Base-by-base conservation (phyloP, 2,113 vertebrate species). In the Sinocyclocheilus grahami region DNA sequence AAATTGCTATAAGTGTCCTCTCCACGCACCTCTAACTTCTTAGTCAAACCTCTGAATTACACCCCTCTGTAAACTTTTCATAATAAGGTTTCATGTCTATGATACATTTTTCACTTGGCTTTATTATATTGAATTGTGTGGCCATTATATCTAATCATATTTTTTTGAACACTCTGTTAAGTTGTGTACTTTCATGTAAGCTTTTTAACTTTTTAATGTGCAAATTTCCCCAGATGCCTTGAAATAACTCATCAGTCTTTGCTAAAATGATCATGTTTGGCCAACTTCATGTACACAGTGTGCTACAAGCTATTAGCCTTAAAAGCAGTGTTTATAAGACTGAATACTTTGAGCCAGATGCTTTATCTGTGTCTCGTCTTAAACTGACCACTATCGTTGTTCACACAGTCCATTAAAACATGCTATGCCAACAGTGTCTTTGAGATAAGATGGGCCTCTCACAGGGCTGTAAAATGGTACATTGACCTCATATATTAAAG, bases 321-420 rank as follows among this genome's bases (percentile, higher is more conserved):
- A 62, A 62, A 62, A 62, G 20, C 58, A 62, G 8, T 39, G 63
- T 71, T 60, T 37, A 42, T 58, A 69, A 69, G 18, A 39, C 63
- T 58, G 24, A n/a, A 58, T 78, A 9, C 76, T 22, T 37, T 33
- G 18, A 75, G 16, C 39, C 18, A 16, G 39, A 76, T 62, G 22
- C 48, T 46, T 74, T 75, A 77, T 42, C 60, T 83, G 62, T 78
- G 48, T 77, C 37, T 83, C 24, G 3, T 53, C 22, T 77, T 76
- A 77, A 87, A 67, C 24, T 77, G 60, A 33, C 39, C 81, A n/a
- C 30, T 37, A 77, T 69, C 27, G 13, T 20, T 42, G 65, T 60
- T 65, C 77, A 51, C 84, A 67, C 82, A 88, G 80, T 85, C 75
- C n/a, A 71, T 81, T 79, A 55, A 60, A 63, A 83, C 88, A 85